Evolutionary conservation across 2,888 invertebrate genomes (phyloP).

Genomic region (Nysson spinosus): DNA sequence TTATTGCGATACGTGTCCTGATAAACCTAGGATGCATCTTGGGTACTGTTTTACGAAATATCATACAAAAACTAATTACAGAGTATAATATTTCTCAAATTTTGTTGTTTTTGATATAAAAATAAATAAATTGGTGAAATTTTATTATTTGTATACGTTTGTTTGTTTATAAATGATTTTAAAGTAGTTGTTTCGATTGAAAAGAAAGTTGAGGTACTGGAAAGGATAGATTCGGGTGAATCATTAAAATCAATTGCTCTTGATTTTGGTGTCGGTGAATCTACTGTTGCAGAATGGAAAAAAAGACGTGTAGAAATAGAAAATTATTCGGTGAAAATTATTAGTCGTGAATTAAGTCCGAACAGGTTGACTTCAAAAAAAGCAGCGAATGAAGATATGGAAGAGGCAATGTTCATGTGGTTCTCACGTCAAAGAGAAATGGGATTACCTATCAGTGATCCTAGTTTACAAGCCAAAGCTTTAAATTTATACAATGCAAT

Average conservation of each 20-base stretch:
- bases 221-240: slow-evolving; percentile 3
- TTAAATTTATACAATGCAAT: not conserved
- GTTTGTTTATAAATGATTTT: no score
- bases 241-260: slow-evolving; percentile 3
- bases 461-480: not conserved
- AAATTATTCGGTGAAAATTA: not conserved
- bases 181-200: not conserved
- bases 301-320: slow-evolving; percentile 6
- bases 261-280: slow-evolving; percentile 78
- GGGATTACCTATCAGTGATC: not conserved
- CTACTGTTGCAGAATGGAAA: slow-evolving; percentile 36
- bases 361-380: not conserved
- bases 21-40: not conserved
- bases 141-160: no score
- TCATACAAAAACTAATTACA: no score
- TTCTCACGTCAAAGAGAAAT: not conserved
- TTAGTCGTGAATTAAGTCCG: slow-evolving; percentile 1
- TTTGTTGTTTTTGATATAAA: no score
- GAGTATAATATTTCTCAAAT: no score
- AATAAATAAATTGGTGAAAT: no score
- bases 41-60: no score
- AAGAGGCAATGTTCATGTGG: slow-evolving; percentile 3
- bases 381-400: not conserved
- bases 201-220: slow-evolving; percentile 1
- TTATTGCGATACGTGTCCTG: slow-evolving; percentile 19